Percentiles rank a stretch among this genome's conserved stretches.
These are phyloP conservation scores for Dasypolia templi DNA, from an alignment of 2,888 invertebrate species.

Conservation along the genomic window DNA sequence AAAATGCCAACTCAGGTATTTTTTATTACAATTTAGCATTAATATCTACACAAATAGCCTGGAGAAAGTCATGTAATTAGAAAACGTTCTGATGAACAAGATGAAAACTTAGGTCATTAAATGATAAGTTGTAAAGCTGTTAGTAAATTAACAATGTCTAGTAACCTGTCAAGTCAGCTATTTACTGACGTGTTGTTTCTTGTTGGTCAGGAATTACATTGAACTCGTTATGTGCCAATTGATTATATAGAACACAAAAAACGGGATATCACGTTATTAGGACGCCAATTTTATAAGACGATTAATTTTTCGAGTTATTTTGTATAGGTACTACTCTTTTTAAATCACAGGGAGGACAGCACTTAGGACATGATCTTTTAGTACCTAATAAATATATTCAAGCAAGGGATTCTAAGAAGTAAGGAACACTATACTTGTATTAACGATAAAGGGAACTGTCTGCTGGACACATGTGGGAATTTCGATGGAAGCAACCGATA, in stretches of 20 bases:
- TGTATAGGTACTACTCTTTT: background rate
- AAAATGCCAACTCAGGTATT: slow-evolving; percentile 49
- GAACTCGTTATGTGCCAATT: slow-evolving; percentile 6
- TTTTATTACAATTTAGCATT: slow-evolving; percentile 52
- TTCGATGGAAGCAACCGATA: slow-evolving; percentile 62
- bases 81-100: slow-evolving; percentile 60
- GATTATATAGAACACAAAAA: slow-evolving; percentile 6
- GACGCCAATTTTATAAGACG: background rate
- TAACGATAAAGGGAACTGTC: slow-evolving; percentile 44
- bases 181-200: slow-evolving; percentile 9
- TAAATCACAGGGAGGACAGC: background rate
- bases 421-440: slow-evolving; percentile 45
- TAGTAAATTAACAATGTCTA: slow-evolving; percentile 33
- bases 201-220: background rate
- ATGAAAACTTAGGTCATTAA: slow-evolving; percentile 55
- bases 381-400: background rate
- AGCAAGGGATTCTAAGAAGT: slow-evolving; percentile 35
- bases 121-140: slow-evolving; percentile 33
- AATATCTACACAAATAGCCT: slow-evolving; percentile 26
- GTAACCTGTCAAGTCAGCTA: slow-evolving; percentile 24
- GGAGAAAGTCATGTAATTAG: slow-evolving; percentile 66
- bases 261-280: background rate
- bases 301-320: background rate
- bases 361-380: background rate
- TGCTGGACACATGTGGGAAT: slow-evolving; percentile 62